Conservation (phyloP, 2,113 vertebrate species). For the Athene noctua region DNA sequence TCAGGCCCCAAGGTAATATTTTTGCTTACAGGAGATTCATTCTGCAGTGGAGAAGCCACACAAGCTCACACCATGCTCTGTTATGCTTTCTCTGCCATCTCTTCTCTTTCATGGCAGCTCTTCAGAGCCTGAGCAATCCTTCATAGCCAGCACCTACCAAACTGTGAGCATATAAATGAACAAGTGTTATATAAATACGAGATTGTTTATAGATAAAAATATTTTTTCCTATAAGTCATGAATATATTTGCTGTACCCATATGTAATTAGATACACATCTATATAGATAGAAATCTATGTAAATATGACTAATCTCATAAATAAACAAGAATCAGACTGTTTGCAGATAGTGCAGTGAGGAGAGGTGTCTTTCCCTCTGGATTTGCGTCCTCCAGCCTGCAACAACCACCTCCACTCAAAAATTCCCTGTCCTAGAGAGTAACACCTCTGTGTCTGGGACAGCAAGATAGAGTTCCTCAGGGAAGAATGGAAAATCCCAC, state of each 20-base stretch:
- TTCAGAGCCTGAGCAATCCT: slow-evolving; percentile 9
- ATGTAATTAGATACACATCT: not conserved
- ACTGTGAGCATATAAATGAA: not conserved
- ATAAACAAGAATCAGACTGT: not conserved
- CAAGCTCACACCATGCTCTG: not conserved
- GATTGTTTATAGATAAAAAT: not conserved
- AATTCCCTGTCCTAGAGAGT: not conserved
- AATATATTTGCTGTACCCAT: not conserved
- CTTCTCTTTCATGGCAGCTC: not conserved
- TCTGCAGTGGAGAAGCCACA: not conserved
- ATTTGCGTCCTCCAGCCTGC: not conserved
- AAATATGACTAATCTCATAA: not conserved
- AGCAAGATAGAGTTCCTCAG: not conserved
- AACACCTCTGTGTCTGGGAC: not conserved
- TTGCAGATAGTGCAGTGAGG: not conserved
- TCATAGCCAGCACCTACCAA: not conserved
- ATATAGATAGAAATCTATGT: not conserved
- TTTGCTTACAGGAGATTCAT: not conserved
- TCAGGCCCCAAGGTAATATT: not conserved
- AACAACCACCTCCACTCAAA: not conserved
- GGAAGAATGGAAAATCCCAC: not conserved
- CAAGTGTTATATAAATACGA: slow-evolving; percentile 17
- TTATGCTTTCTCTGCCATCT: not conserved
- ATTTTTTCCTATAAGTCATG: not conserved
- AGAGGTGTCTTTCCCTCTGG: not conserved